A percentile compares a stretch with the other conserved stretches of the same genome.
phyloP scores from a whole-genome alignment of 1,140 invertebrate genomes.

The Brachionus asplanchnoidis region DNA sequence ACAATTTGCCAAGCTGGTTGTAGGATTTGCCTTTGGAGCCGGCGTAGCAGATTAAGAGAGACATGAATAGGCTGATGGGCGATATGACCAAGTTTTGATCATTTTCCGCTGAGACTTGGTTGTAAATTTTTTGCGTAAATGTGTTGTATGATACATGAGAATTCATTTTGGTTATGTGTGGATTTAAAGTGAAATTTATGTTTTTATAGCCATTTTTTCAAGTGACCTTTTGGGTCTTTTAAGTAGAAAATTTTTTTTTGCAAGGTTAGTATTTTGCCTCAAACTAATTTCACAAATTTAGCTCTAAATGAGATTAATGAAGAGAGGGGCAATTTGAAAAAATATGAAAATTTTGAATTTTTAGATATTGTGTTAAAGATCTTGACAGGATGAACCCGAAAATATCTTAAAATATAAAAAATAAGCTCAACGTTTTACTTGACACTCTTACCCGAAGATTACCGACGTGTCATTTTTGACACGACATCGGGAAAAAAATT shows the following conservation, averaged over 20 bases:
- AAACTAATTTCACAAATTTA: not conserved
- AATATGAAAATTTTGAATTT: no score
- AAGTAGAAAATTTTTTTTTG: not conserved
- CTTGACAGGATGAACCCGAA: no score
- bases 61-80: constrained; percentile 64
- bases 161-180: not conserved
- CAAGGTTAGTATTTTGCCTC: not conserved
- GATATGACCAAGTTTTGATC: constrained; percentile 29
- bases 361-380: no score
- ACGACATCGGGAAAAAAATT: no score
- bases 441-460: no score
- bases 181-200: not conserved
- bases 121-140: not conserved
- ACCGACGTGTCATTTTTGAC: no score
- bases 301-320: no score
- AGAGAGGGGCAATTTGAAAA: no score
- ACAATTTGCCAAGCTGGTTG: constrained; percentile 59
- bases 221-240: not conserved
- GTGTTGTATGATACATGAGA: not conserved
- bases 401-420: no score
- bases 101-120: not conserved
- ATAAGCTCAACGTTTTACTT: no score
- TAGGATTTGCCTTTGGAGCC: constrained; percentile 67
- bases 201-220: not conserved
- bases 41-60: constrained; percentile 65